Conservation (phyloP, 2,888 invertebrate genomes). For the Ectemnius lituratus region DNA sequence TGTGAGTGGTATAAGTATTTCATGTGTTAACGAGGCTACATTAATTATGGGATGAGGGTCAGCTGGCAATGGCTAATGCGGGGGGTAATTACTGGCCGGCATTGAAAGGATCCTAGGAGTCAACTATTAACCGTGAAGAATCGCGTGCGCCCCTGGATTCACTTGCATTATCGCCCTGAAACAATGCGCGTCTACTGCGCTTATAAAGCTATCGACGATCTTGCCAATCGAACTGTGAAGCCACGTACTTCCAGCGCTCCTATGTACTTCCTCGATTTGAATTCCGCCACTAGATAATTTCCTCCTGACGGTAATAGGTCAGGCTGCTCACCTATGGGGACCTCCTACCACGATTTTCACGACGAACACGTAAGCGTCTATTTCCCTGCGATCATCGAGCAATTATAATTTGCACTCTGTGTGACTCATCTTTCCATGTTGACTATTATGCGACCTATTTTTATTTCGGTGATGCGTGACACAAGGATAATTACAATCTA, state of each 20-base stretch:
- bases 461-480: too few species aligned
- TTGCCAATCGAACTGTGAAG: slow-evolving; percentile 16
- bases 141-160: slow-evolving; percentile 10
- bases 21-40: background rate
- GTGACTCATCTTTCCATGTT: too few species aligned
- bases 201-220: slow-evolving; percentile 15
- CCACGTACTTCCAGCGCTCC: background rate
- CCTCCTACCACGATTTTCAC: too few species aligned
- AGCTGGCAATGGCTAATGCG: slow-evolving; percentile 16
- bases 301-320: background rate
- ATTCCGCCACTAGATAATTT: slow-evolving; percentile 9
- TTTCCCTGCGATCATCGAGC: too few species aligned
- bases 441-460: too few species aligned
- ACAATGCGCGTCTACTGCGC: slow-evolving; percentile 18
- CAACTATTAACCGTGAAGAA: too few species aligned
- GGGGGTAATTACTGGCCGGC: slow-evolving; percentile 15
- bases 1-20: slow-evolving; percentile 15
- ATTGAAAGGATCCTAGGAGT: background rate
- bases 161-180: slow-evolving; percentile 23
- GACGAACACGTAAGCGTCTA: too few species aligned
- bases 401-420: too few species aligned
- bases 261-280: background rate
- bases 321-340: too few species aligned
- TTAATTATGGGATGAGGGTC: slow-evolving; percentile 26
- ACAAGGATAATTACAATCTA: too few species aligned